These are phyloP conservation scores for Linurgus olivaceus DNA, from an alignment of 2,797 vertebrate genomes.

Conservation along the genomic window DNA sequence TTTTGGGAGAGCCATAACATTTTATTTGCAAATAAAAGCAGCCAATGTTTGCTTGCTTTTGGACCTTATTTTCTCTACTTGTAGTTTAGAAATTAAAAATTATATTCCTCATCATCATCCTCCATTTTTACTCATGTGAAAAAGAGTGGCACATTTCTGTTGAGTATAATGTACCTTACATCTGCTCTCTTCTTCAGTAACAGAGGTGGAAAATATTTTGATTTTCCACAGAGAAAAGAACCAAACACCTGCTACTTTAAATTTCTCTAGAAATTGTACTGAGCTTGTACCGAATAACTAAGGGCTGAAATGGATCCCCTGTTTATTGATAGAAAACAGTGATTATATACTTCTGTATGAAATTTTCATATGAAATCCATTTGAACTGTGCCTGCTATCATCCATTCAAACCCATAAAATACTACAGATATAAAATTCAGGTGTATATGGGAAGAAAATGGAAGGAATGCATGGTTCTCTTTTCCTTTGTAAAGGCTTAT, in stretches of 20 bases:
- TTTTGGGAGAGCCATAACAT: not conserved
- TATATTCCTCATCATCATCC: fast-evolving
- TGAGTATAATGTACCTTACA: not conserved
- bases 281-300: not conserved
- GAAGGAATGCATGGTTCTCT: fast-evolving
- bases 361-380: not conserved
- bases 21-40: not conserved
- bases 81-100: not conserved
- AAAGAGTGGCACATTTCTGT: not conserved
- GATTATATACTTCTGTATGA: not conserved
- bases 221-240: not conserved
- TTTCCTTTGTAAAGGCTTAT: not conserved
- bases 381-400: not conserved
- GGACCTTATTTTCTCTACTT: not conserved
- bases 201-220: not conserved
- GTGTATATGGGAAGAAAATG: not conserved
- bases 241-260: not conserved
- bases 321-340: not conserved
- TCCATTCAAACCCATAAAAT: not conserved
- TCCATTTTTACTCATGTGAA: not conserved
- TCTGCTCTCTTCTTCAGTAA: not conserved
- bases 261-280: not conserved
- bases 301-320: not conserved
- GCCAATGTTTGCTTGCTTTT: not conserved
- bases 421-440: not conserved